A percentile compares a stretch with the other conserved stretches of the same genome.
phyloP scores from a whole-genome alignment of 2,888 invertebrate species.

The Amphipoea lucens region DNA sequence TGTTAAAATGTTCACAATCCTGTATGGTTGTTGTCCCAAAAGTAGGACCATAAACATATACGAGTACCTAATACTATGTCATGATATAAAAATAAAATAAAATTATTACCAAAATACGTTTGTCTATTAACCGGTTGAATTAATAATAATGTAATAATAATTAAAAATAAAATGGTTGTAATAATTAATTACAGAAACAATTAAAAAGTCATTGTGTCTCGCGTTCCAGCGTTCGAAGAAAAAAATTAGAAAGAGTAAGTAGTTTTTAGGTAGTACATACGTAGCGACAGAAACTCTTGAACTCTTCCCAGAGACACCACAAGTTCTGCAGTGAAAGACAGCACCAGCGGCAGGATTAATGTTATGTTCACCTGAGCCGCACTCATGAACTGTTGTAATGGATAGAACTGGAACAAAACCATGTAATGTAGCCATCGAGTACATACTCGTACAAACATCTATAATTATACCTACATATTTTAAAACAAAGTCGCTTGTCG shows the following conservation, averaged over 20 bases:
- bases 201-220: neutral
- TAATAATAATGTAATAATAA: too few relatives aligned
- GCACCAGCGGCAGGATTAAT: conserved; percentile 85
- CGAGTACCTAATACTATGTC: neutral
- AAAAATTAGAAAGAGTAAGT: neutral
- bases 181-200: neutral
- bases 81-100: neutral
- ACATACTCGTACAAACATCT: neutral
- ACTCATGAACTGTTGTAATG: conserved; percentile 86
- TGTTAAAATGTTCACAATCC: neutral
- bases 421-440: neutral
- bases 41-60: neutral
- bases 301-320: conserved; percentile 86
- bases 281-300: conserved; percentile 81
- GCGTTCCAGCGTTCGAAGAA: neutral
- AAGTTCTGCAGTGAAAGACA: conserved; percentile 90
- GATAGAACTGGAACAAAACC: conserved; percentile 82
- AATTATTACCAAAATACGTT: neutral
- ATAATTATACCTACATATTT: too few relatives aligned
- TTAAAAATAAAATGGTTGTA: too few relatives aligned
- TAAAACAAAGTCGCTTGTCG: neutral
- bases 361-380: conserved; percentile 86
- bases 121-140: neutral
- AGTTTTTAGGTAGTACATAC: conserved; percentile 71
- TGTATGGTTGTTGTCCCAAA: neutral